Evolutionary conservation across 2,797 vertebrate genomes (phyloP).

Genomic region (Sebastes diploproa): DNA sequence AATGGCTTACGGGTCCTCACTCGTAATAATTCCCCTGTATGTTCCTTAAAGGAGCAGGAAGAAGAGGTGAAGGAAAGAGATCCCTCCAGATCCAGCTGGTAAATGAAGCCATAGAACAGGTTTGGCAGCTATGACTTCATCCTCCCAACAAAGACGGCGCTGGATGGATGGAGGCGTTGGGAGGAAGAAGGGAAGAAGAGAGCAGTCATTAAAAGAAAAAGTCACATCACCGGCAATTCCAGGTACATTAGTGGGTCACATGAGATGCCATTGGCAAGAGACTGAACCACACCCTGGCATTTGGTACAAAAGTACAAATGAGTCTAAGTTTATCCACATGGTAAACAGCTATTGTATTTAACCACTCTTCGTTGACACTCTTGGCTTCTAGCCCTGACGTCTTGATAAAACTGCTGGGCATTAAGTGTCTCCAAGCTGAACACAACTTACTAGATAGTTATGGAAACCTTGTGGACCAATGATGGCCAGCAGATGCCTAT

Average conservation of each 20-base stretch:
- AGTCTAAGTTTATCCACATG: background rate
- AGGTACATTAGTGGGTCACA: conserved; percentile 29
- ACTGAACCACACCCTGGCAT: conserved; percentile 41
- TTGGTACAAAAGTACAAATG: background rate
- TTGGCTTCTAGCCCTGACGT: background rate
- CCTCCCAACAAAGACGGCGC: conserved; percentile 16
- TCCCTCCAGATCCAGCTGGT: conserved; percentile 50
- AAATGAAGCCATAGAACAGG: conserved; percentile 62
- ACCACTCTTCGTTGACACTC: background rate
- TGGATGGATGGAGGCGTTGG: conserved; percentile 39
- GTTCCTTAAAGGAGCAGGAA: conserved; percentile 42
- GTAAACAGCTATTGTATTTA: background rate
- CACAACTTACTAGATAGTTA: background rate
- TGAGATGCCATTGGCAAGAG: conserved; percentile 50
- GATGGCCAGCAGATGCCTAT: conserved; percentile 50
- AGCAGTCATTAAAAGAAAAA: background rate
- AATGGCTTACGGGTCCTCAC: background rate
- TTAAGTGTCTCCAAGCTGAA: background rate
- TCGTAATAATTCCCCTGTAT: background rate
- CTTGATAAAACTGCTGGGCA: background rate
- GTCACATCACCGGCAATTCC: conserved; percentile 27
- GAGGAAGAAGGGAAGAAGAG: conserved; percentile 21
- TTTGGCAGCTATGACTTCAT: conserved; percentile 58
- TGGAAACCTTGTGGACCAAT: conserved; percentile 25
- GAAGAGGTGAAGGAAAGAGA: conserved; percentile 33